phyloP scores from a whole-genome alignment of 2,797 vertebrate species.

The Pipistrellus kuhlii region DNA sequence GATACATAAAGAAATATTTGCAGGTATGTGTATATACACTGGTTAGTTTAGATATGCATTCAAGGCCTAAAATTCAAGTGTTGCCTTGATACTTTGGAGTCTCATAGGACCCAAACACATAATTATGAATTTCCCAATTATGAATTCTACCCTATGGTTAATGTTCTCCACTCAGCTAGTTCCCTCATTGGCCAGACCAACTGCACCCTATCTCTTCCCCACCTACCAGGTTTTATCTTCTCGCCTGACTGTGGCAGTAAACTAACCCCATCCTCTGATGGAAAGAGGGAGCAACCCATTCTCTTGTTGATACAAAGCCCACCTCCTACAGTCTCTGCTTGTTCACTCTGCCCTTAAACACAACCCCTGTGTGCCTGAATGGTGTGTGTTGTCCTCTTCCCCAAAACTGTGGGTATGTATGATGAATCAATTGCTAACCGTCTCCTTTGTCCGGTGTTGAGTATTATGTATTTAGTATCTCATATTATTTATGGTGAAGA shows the following conservation, averaged over 20 bases:
- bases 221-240: neutral
- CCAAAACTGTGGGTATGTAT: neutral
- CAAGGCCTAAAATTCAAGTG: neutral
- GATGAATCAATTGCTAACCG: neutral
- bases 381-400: neutral
- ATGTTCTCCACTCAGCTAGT: neutral
- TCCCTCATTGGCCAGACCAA: neutral
- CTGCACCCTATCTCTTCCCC: neutral
- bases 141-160: neutral
- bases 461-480: neutral
- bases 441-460: neutral
- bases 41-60: neutral
- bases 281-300: neutral
- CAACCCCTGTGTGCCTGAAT: neutral
- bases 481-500: neutral
- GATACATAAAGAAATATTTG: neutral
- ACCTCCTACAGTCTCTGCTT: neutral
- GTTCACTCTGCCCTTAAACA: neutral
- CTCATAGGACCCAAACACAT: neutral
- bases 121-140: neutral
- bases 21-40: neutral
- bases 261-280: neutral
- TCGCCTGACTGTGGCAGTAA: neutral
- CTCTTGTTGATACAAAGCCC: neutral
- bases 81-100: neutral